Evolutionary conservation across 2,888 invertebrate species (phyloP), one percentile per base, ranked within the genome.

Genomic region (Cerastis leucographa): DNA sequence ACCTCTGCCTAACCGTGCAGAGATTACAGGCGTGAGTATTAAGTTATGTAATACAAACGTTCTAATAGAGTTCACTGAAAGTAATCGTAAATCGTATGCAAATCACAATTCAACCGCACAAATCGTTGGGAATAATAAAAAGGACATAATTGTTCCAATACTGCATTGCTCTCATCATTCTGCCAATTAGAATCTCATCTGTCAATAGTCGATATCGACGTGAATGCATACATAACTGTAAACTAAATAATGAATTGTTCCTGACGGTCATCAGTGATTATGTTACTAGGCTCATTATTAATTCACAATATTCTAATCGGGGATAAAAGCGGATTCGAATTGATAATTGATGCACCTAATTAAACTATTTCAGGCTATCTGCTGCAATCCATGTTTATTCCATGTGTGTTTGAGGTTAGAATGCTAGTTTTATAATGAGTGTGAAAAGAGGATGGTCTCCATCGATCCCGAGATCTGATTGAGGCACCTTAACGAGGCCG

Each of bases 221-320:
- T 40, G n/a, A 49, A 64, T 46, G 29, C 54, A 35, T 35, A 35
- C 35, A 1, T 35, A 35, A 35, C 35, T 35, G 35, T n/a, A n/a
- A n/a, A n/a, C 49, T 79, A 79, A 49, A 56, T 74, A 74, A 81
- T 81, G 54, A 29, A 79, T 44, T 25, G 75, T 19, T 74, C 2
- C 42, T 68, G 54, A 64, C 8, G 22, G n/a, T n/a, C n/a, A n/a
- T n/a, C n/a, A n/a, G 19, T 64, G 35, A 68, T 56, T 62, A 74
- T 67, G 56, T 74, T 81, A 44, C 14, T 66, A n/a, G 11, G 17
- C 56, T 68, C 74, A 68, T 80, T 68, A 68, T n/a, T 64, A n/a
- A 79, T 74, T 64, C 22, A 44, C 54, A 81, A 62, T 74, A 56
- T 44, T 44, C 80, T 61, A 66, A 73, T 42, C 17, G 40, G 7